Evolutionary conservation across 2,888 invertebrate genomes (phyloP).

Genomic region (Aradus depressus): DNA sequence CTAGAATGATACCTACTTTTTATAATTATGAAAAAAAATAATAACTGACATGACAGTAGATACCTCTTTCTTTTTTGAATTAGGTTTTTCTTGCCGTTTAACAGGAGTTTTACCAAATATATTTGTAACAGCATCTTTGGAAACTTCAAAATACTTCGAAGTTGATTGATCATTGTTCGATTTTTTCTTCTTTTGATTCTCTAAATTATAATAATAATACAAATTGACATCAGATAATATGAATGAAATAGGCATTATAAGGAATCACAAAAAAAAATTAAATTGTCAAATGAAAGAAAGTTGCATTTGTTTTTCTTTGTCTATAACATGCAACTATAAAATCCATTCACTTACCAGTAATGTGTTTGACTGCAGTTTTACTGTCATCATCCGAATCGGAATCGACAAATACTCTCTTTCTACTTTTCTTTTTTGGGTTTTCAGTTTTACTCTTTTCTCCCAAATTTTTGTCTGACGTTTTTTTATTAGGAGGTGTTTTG

Average conservation of each 20-base stretch:
- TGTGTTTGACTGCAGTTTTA: too few relatives aligned
- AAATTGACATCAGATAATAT: neutral
- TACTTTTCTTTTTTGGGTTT: constrained; percentile 10
- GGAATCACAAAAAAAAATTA: too few relatives aligned
- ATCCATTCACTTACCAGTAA: constrained; percentile 10
- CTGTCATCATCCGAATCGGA: constrained; percentile 43
- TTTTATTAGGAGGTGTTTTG: constrained; percentile 9
- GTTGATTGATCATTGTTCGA: constrained; percentile 31
- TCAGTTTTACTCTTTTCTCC: neutral
- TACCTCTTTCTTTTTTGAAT: constrained; percentile 11
- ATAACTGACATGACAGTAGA: too few relatives aligned
- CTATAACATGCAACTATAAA: neutral
- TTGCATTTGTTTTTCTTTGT: neutral
- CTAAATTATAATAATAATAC: neutral
- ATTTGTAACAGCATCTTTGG: constrained; percentile 31
- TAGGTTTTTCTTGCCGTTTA: constrained; percentile 20
- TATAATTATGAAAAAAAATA: too few relatives aligned
- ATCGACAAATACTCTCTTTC: constrained; percentile 32
- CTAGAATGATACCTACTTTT: too few relatives aligned
- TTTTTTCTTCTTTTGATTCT: constrained; percentile 7
- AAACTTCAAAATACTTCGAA: constrained; percentile 36
- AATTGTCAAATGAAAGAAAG: neutral
- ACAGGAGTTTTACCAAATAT: constrained; percentile 23
- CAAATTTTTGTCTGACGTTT: constrained; percentile 1
- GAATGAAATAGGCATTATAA: neutral